Evolutionary conservation across 2,888 invertebrate genomes (phyloP), one percentile per base, ranked within the genome.

Genomic region (Sarcophaga carnaria): DNA sequence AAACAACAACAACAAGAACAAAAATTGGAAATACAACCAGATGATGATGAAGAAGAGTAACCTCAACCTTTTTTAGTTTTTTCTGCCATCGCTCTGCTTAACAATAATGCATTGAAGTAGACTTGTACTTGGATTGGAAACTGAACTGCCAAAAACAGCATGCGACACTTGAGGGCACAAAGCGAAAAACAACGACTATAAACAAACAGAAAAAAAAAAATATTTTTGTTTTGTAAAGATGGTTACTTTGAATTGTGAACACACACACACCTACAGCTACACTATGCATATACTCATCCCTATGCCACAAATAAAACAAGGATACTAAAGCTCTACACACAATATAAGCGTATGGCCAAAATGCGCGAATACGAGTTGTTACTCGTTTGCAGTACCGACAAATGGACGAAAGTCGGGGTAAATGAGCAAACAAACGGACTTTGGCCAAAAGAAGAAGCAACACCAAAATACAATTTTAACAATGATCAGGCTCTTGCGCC

Each of bases 91-190:
- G 5, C 17, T 14, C n/a, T 47, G 37, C 8, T 47, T n/a, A 20
- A 67, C 12, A 67, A 17, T 67, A 54, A 20, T 67, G 20, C n/a
- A 67, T n/a, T 8, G 64, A n/a, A 45, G 67, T 54, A 54, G 54
- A 54, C 54, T 54, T 54, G 54, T 12, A 54, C 14, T 54, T 17
- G 60, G 20, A 8, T 37, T 37, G 22, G 66, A 66, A 12, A 4
- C 17, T 22, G 75, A 69, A 71, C 87, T 87, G 83, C 84, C 87
- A 87, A 87, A 87, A 88, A 88, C 84, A 86, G 80, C 86, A 88
- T 84, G 86, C 84, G 77, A 85, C 82, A 86, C 85, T 88, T 83
- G 87, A 70, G 85, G 85, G 85, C 80, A 87, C 72, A 74, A 14
- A 54, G 4, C 54, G 54, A 74, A 59, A 83, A 27, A 22, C 75